phyloP scores from a whole-genome alignment of 2,113 vertebrate species.

The Oriolus oriolus region DNA sequence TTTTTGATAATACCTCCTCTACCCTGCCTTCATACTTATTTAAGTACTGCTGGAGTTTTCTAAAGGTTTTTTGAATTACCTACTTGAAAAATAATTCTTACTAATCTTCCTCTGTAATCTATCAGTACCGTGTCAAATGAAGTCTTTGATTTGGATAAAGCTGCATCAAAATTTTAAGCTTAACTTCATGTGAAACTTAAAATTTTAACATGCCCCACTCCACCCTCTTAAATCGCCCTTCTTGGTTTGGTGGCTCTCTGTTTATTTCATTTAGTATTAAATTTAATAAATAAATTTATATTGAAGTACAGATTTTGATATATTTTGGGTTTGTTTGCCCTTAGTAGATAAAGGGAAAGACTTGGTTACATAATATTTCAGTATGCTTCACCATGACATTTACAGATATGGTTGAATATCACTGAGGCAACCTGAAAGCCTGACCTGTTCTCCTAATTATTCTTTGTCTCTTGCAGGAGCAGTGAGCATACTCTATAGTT shows the following conservation, averaged over 20 bases:
- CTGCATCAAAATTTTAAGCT: not conserved
- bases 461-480: not conserved
- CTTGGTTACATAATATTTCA: not conserved
- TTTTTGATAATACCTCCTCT: not conserved
- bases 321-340: not conserved
- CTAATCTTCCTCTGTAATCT: not conserved
- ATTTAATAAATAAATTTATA: too few relatives aligned
- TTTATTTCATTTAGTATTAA: not conserved
- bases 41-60: not conserved
- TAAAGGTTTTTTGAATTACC: not conserved
- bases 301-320: not conserved
- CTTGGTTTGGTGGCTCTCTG: not conserved
- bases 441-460: not conserved
- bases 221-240: not conserved
- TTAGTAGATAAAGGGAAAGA: not conserved
- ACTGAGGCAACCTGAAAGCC: not conserved
- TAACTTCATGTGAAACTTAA: not conserved
- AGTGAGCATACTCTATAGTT: not conserved
- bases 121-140: not conserved
- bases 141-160: not conserved
- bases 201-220: accelerated
- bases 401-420: not conserved
- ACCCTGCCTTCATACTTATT: not conserved
- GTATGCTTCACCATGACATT: not conserved
- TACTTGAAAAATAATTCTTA: not conserved